A percentile compares a stretch with the other conserved stretches of the same genome.
Evolutionary conservation across 2,888 invertebrate species (phyloP).

Genomic region (Campoplex capitator): DNA sequence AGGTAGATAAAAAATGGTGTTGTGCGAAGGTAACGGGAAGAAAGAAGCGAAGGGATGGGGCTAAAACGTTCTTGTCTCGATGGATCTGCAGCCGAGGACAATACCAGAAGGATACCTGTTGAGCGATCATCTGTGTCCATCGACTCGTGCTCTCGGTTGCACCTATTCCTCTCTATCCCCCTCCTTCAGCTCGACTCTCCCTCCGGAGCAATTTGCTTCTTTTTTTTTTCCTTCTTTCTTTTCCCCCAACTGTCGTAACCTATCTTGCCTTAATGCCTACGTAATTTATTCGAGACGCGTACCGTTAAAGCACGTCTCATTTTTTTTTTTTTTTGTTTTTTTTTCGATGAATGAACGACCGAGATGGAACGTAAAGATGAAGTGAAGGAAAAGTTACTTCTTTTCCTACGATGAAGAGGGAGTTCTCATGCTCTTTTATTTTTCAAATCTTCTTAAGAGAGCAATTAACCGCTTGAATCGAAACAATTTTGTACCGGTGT

Average conservation of each 20-base stretch:
- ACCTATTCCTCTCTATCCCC: slow-evolving; percentile 26
- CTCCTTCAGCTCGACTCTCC: slow-evolving; percentile 24
- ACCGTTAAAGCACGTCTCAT: slow-evolving; percentile 30
- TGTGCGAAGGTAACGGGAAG: neutral
- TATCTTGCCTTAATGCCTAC: slow-evolving; percentile 57
- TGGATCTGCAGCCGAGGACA: slow-evolving; percentile 62
- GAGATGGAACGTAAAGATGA: slow-evolving; percentile 3
- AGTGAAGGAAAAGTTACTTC: neutral
- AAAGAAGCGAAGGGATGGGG: slow-evolving; percentile 17
- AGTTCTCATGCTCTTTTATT: neutral
- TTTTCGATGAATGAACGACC: slow-evolving; percentile 39
- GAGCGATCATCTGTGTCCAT: slow-evolving; percentile 62
- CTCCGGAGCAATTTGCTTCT: slow-evolving; percentile 38
- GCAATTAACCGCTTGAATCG: neutral
- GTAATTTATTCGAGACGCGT: slow-evolving; percentile 61
- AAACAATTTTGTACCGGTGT: neutral
- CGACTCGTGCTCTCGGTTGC: slow-evolving; percentile 58
- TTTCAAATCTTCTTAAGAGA: neutral
- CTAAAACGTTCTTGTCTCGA: slow-evolving; percentile 58
- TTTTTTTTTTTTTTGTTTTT: neutral
- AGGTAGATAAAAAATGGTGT: neutral
- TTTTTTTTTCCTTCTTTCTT: neutral
- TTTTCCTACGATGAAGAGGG: neutral
- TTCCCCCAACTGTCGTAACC: slow-evolving; percentile 51
- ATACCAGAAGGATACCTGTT: slow-evolving; percentile 65